Conservation (phyloP, 2,797 vertebrate genomes). For the Alosa sapidissima region DNA sequence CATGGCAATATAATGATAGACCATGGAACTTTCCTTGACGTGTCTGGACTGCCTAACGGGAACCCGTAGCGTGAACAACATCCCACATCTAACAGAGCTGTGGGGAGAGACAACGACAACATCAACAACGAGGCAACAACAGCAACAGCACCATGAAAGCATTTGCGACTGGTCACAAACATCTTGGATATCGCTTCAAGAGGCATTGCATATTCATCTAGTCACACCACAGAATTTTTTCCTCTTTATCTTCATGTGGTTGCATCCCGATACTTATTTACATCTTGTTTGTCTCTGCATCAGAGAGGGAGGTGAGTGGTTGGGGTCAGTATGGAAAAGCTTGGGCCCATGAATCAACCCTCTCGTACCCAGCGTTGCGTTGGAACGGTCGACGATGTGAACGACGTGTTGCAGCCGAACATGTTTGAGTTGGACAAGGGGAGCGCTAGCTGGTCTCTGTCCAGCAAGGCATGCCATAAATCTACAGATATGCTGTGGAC, state of each 20-base stretch:
- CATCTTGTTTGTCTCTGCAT: not conserved
- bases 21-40: constrained; percentile 26
- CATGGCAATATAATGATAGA: constrained; percentile 30
- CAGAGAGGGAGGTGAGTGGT: not conserved
- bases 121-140: not conserved
- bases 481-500: constrained; percentile 46
- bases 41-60: constrained; percentile 32
- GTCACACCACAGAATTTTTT: not conserved
- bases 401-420: constrained; percentile 48
- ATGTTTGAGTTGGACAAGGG: constrained; percentile 55
- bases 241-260: not conserved
- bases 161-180: not conserved
- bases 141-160: not conserved
- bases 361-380: constrained; percentile 24
- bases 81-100: not conserved
- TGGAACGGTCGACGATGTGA: constrained; percentile 48
- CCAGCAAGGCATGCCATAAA: constrained; percentile 49
- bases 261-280: not conserved
- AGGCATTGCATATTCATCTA: not conserved
- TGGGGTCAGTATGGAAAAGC: not conserved
- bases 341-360: not conserved
- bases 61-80: constrained; percentile 19
- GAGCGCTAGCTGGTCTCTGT: constrained; percentile 44
- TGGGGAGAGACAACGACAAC: not conserved
- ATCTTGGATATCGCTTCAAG: not conserved